Conservation (phyloP, 2,797 vertebrate genomes). For the Simalia tracyae region DNA sequence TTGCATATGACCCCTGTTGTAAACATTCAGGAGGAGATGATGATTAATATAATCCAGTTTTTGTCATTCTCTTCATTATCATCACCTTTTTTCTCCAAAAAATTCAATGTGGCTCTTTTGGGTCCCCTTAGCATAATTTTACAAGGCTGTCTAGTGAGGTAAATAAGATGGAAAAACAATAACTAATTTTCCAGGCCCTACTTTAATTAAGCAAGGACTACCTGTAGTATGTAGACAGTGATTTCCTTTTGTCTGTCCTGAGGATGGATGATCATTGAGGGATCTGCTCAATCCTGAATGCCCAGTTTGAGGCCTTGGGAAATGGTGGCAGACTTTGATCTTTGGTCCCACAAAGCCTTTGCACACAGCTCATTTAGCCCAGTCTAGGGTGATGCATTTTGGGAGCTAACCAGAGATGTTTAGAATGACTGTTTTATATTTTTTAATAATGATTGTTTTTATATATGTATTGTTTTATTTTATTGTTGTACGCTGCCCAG, state of each 20-base stretch:
- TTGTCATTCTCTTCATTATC: neutral
- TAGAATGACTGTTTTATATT: too few species aligned
- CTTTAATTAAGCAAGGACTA: too few species aligned
- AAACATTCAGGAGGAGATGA: neutral
- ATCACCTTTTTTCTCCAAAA: neutral
- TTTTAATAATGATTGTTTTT: too few species aligned
- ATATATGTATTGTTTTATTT: too few species aligned
- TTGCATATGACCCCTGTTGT: neutral
- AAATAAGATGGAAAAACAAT: neutral
- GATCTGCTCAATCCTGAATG: neutral
- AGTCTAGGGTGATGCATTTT: neutral
- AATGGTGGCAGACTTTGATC: neutral
- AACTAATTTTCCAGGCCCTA: too few species aligned
- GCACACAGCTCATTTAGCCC: neutral
- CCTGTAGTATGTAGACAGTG: neutral
- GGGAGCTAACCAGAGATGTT: neutral
- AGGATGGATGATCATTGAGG: neutral
- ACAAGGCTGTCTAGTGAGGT: neutral
- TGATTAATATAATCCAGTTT: neutral
- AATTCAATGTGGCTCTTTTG: neutral
- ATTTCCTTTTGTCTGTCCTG: neutral
- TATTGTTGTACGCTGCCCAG: too few species aligned
- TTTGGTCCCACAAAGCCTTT: neutral
- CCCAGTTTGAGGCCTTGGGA: neutral
- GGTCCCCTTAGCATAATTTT: neutral